These are phyloP conservation scores for Aleiodes sp. DNA, from an alignment of 1,140 invertebrate species.

Conservation along the genomic window DNA sequence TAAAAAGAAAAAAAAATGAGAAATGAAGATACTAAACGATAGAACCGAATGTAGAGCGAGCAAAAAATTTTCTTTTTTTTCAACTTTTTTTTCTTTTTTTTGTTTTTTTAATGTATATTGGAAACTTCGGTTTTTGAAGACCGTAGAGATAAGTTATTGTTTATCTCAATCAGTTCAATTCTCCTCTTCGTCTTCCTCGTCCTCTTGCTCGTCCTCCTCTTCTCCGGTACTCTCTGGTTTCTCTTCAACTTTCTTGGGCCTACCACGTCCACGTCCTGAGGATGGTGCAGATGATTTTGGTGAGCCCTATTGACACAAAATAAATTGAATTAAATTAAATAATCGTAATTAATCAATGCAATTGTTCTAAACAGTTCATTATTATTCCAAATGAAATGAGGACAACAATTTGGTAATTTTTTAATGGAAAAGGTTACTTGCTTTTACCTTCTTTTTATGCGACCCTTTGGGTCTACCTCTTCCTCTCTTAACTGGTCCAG, in stretches of 20 bases:
- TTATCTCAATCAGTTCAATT: conserved; percentile 32
- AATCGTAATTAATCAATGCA: too few relatives aligned
- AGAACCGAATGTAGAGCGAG: background rate
- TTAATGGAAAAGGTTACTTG: background rate
- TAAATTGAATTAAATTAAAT: conserved; percentile 12
- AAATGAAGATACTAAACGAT: background rate
- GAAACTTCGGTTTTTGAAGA: conserved; percentile 13
- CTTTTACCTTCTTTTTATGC: conserved; percentile 64
- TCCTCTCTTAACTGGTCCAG: conserved; percentile 64
- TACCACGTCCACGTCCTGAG: conserved; percentile 60
- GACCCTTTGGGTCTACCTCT: conserved; percentile 65
- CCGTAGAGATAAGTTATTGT: conserved; percentile 20
- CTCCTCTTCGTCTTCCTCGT: conserved; percentile 61
- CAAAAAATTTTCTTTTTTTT: conserved; percentile 7
- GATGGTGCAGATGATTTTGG: conserved; percentile 50
- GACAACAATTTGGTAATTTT: background rate
- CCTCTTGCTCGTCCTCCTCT: conserved; percentile 64
- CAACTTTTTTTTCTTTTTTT: background rate
- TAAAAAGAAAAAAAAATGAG: background rate
- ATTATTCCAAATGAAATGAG: background rate
- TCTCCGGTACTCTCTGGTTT: conserved; percentile 65
- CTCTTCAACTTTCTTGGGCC: conserved; percentile 65
- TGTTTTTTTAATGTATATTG: background rate
- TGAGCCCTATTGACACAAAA: conserved; percentile 48
- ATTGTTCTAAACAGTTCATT: background rate